phyloP scores from a whole-genome alignment of 1,140 invertebrate species.

The Drosophila dunni region DNA sequence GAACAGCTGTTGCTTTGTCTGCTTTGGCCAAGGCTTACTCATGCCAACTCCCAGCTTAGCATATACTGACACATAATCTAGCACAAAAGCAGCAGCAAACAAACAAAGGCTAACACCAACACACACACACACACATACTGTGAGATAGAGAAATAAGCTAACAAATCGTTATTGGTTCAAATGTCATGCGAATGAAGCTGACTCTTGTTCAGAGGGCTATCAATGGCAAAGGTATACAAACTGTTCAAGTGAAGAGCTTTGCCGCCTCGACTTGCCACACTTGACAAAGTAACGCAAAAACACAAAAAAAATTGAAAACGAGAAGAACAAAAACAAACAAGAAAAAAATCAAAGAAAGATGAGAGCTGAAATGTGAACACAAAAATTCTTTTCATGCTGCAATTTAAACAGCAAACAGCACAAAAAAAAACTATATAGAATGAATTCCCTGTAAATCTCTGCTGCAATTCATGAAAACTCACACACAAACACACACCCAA shows the following conservation, averaged over 20 bases:
- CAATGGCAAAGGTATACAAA: slow-evolving; percentile 69
- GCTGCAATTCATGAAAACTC: slow-evolving; percentile 55
- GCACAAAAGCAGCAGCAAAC: slow-evolving; percentile 18
- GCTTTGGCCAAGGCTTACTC: slow-evolving; percentile 32
- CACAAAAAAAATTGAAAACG: slow-evolving; percentile 12
- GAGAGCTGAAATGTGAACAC: slow-evolving; percentile 73
- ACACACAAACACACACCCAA: slow-evolving; percentile 35
- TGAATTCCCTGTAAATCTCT: slow-evolving; percentile 54
- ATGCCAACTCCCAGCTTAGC: slow-evolving; percentile 24
- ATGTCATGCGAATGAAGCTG: slow-evolving; percentile 41
- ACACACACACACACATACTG: slow-evolving; percentile 9
- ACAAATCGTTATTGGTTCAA: slow-evolving; percentile 53
- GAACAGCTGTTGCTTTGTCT: slow-evolving; percentile 3
- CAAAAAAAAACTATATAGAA: slow-evolving; percentile 23
- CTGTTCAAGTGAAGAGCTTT: slow-evolving; percentile 35
- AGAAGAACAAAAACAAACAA: slow-evolving; percentile 20
- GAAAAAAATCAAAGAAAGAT: slow-evolving; percentile 55
- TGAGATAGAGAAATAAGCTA: slow-evolving; percentile 40
- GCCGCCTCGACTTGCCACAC: slow-evolving; percentile 58
- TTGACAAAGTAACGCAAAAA: slow-evolving; percentile 52
- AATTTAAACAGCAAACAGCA: slow-evolving; percentile 78
- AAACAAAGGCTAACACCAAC: slow-evolving; percentile 7
- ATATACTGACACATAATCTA: slow-evolving; percentile 31
- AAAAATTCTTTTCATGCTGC: slow-evolving; percentile 76
- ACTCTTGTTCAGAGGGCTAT: slow-evolving; percentile 57